Evolutionary conservation across 2,888 invertebrate species (phyloP).

Genomic region (Ichneumoninae sp.): DNA sequence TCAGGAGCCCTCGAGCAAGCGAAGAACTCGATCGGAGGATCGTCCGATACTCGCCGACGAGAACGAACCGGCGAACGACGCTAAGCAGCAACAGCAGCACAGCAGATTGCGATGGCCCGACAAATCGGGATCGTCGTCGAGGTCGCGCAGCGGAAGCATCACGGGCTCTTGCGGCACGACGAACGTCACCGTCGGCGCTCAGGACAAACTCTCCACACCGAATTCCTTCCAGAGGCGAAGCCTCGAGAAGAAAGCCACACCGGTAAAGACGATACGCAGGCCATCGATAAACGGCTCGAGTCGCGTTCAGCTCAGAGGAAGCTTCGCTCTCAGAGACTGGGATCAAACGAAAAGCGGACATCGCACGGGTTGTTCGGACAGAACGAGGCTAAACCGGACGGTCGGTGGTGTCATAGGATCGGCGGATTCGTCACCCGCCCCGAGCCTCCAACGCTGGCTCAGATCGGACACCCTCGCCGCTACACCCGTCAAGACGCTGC

Average conservation of each 20-base stretch:
- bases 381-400: slow-evolving; percentile 71
- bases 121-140: slow-evolving; percentile 19
- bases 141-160: slow-evolving; percentile 46
- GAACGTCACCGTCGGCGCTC: slow-evolving; percentile 54
- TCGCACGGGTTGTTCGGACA: slow-evolving; percentile 60
- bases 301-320: slow-evolving; percentile 78
- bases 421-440: slow-evolving; percentile 70
- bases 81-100: slow-evolving; percentile 56
- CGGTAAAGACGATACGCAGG: slow-evolving; percentile 80
- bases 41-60: slow-evolving; percentile 82
- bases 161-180: slow-evolving; percentile 35
- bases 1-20: slow-evolving; percentile 75
- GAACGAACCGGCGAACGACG: slow-evolving; percentile 84
- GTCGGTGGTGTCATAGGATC: slow-evolving; percentile 69
- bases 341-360: slow-evolving; percentile 77
- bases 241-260: slow-evolving; percentile 81
- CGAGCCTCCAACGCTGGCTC: slow-evolving; percentile 80
- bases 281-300: slow-evolving; percentile 79
- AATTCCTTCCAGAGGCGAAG: slow-evolving; percentile 81
- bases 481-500: slow-evolving; percentile 82
- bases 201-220: slow-evolving; percentile 79
- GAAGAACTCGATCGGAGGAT: slow-evolving; percentile 81
- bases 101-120: slow-evolving; percentile 64
- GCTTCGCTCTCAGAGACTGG: slow-evolving; percentile 78
- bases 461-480: slow-evolving; percentile 84